These are phyloP conservation scores for Plemyria rubiginata DNA, from an alignment of 2,888 invertebrate genomes.

Conservation along the genomic window DNA sequence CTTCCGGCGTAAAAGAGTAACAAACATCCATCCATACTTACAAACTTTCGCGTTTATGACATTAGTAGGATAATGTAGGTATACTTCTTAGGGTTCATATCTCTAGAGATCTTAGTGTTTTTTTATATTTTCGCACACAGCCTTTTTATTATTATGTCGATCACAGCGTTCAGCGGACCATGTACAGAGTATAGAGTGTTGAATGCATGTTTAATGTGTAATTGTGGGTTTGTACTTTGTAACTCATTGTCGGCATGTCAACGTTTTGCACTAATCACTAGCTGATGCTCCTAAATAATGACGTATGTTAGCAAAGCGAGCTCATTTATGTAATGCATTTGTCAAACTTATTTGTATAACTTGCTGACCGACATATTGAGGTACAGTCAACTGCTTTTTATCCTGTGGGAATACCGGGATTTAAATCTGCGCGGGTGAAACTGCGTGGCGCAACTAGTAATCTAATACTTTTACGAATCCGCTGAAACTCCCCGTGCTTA, in stretches of 20 bases:
- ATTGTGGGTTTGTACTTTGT: conserved; percentile 51
- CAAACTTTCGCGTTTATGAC: too few relatives aligned
- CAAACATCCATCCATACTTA: too few relatives aligned
- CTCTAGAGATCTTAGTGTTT: neutral
- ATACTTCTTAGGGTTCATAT: too few relatives aligned
- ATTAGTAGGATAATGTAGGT: too few relatives aligned
- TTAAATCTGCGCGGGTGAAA: too few relatives aligned
- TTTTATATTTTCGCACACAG: conserved; percentile 10
- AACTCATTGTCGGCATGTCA: conserved; percentile 49
- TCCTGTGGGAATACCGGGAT: too few relatives aligned
- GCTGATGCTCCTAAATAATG: conserved; percentile 2
- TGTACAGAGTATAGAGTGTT: conserved; percentile 56
- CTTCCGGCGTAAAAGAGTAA: too few relatives aligned
- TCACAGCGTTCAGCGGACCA: conserved; percentile 59
- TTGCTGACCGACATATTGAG: neutral
- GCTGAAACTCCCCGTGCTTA: too few relatives aligned
- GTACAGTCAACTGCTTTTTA: too few relatives aligned
- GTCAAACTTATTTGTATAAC: conserved; percentile 1
- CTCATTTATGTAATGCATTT: neutral
- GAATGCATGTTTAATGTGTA: conserved; percentile 48
- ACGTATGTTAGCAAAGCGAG: neutral
- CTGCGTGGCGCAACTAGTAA: too few relatives aligned
- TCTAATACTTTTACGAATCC: too few relatives aligned
- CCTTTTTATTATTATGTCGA: conserved; percentile 42
- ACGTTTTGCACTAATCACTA: conserved; percentile 33